Base-by-base conservation (phyloP, 2,797 vertebrate genomes). In the Coendou prehensilis region DNA sequence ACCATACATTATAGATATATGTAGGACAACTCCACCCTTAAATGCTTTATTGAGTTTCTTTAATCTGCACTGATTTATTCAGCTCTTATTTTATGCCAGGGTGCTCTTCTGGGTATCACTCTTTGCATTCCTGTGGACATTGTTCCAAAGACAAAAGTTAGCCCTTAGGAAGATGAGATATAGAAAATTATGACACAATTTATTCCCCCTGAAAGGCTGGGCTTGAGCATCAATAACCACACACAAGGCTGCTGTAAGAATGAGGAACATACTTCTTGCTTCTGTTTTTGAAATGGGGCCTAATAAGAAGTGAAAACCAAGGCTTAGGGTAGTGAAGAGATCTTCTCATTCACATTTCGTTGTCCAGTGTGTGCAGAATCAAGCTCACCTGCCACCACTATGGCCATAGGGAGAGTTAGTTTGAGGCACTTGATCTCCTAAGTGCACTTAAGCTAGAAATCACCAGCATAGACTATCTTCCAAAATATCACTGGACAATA, bases 211-310 rank as follows among this genome's bases (percentile, higher is more conserved):
- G 64, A 79, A 64, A 84, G 26, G 20, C 64, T 64, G 37, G 47
- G 23, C 15, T 30, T 54, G 1, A 8, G 2, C 41, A 69, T 6
- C 4, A 6, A 71, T 13, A 28, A 2, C 22, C 28, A 2, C 7
- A 9, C 17, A 52, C 9, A 54, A 78, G 52, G 4, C 17, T 33
- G 0, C 9, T 20, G 64, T 37, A n/a, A 56, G 20, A 37, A 79
- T 61, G 23, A 76, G n/a, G n/a, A 69, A 15, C 3, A 2, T 23
- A 52, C 54, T 56, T 41, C 15, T 4, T 33, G 3, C 41, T 73
- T 9, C 20, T 20, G 54, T 9, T 56, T 78, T 78, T 87, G 45
- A 41, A 56, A 71, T 11, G 37, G 83, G 41, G 26, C 3, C 89
- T 56, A 2, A 6, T 33, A 5, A 2, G 9, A 23, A 78, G 41